Base-by-base conservation (phyloP, 1,140 invertebrate species). In the Antheraea pernyi region DNA sequence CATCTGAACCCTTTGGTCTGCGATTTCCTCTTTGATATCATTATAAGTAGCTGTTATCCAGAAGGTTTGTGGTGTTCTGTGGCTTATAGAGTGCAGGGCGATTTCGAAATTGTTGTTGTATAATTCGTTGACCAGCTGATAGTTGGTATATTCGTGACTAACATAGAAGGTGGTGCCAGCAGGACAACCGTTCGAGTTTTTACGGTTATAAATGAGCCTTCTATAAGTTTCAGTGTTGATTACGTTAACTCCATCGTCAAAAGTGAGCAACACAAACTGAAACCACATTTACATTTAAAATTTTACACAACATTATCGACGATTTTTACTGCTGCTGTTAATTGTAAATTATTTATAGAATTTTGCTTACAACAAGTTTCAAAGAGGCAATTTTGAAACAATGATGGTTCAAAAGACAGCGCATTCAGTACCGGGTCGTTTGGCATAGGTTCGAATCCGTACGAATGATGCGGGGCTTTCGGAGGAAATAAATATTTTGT, bases 141-240 rank as follows among this genome's bases (percentile, higher is more conserved):
- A 96, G 84, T 96, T 94, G 0, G 95, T 95, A 78, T 95, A 96
- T 71, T 96, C 95, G 74, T 96, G 95, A 11, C 93, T 94, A 9
- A 96, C 88, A 79, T 94, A 97, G 85, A 95, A 95, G 0, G 95
- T 96, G 18, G 93, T 92, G 6, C 91, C 84, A 0, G 94, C 93
- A 0, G 93, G 92, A 74, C 95, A 96, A 10, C 93, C 93, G 86
- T 97, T 95, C 0, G 94, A 94, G 91, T 95, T 94, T 53, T 30
- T 80, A 2, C 95, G 83, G 8, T 92, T 93, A 62, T 94, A 93
- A 59, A 96, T 93, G 0, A 95, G 79, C 39, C 94, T 79, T 19
- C 93, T 83, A 79, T 96, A 96, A 39, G 95, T 93, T 10, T 93
- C 86, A 67, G 94, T 95, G 83, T 96, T 96, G 0, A 93, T 77